Percentiles rank a stretch among this genome's conserved stretches.
Conservation (phyloP, 2,113 vertebrate genomes). For the Reinhardtius hippoglossoides region DNA sequence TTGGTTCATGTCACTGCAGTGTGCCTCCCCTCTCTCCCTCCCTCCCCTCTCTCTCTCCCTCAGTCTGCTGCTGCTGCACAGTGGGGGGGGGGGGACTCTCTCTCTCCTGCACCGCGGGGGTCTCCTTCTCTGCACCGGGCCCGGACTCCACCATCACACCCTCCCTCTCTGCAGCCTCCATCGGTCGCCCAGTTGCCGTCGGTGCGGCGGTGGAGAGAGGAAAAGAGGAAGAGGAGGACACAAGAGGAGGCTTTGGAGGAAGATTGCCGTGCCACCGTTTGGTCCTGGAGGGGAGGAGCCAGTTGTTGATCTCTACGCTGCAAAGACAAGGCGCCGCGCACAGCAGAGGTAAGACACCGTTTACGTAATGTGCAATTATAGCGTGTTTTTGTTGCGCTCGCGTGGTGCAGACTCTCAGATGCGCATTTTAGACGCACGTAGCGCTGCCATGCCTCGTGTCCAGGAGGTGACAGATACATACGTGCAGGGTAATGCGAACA, state of each 20-base stretch:
- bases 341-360: slow-evolving; percentile 75
- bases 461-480: slow-evolving; percentile 2
- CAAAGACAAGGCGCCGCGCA: slow-evolving; percentile 66
- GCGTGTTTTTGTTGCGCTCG: slow-evolving; percentile 20
- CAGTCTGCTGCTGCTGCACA: slow-evolving; percentile 13
- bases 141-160: slow-evolving; percentile 4
- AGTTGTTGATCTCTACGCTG: slow-evolving; percentile 71
- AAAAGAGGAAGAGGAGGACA: slow-evolving; percentile 30
- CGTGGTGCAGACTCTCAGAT: slow-evolving; percentile 32
- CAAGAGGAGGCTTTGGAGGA: slow-evolving; percentile 31
- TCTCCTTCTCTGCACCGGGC: slow-evolving; percentile 21
- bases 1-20: slow-evolving; percentile 72
- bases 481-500: slow-evolving; percentile 55
- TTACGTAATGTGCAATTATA: slow-evolving; percentile 67
- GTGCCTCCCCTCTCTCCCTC: slow-evolving; percentile 50
- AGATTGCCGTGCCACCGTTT: slow-evolving; percentile 59
- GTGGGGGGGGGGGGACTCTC: neutral
- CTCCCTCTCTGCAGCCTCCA: slow-evolving; percentile 6
- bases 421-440: neutral
- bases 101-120: slow-evolving; percentile 22
- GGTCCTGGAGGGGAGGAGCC: slow-evolving; percentile 82
- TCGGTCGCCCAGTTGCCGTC: slow-evolving; percentile 26
- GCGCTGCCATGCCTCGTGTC: neutral
- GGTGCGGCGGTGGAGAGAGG: slow-evolving; percentile 55
- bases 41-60: slow-evolving; percentile 14